These are phyloP conservation scores for Diogma glabrata DNA, from an alignment of 2,888 invertebrate species.

Conservation along the genomic window DNA sequence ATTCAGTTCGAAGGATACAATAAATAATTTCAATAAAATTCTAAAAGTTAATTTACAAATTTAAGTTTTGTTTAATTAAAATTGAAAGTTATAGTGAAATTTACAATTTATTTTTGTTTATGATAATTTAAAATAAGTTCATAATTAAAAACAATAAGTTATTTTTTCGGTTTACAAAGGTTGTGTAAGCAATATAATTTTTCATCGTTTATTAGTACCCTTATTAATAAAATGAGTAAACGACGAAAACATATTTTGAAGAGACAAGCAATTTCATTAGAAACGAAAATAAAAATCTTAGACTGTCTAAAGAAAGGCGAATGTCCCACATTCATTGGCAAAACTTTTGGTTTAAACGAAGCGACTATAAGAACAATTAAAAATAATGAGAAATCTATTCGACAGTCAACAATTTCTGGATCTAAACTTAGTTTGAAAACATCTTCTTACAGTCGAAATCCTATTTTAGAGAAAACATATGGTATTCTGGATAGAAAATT, in stretches of 20 bases:
- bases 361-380: not conserved
- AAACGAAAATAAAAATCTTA: not conserved
- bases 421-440: not conserved
- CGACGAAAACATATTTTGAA: not conserved
- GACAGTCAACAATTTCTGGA: not conserved
- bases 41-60: too few species aligned
- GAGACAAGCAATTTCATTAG: not conserved
- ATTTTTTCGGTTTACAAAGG: not conserved
- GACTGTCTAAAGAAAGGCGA: not conserved
- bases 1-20: too few species aligned
- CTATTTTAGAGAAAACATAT: not conserved
- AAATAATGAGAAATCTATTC: not conserved
- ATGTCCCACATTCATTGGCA: too few species aligned
- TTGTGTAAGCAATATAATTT: not conserved
- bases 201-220: not conserved
- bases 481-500: not conserved
- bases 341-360: conserved; percentile 1
- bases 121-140: too few species aligned
- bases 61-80: too few species aligned
- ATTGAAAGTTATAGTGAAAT: too few species aligned
- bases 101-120: too few species aligned
- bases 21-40: too few species aligned
- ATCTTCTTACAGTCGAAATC: conserved; percentile 1
- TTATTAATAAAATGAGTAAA: not conserved
- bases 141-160: too few species aligned